Evolutionary conservation across 2,113 vertebrate genomes (phyloP), one percentile per base, ranked within the genome.

Genomic region (Rhizomys pruinosus): DNA sequence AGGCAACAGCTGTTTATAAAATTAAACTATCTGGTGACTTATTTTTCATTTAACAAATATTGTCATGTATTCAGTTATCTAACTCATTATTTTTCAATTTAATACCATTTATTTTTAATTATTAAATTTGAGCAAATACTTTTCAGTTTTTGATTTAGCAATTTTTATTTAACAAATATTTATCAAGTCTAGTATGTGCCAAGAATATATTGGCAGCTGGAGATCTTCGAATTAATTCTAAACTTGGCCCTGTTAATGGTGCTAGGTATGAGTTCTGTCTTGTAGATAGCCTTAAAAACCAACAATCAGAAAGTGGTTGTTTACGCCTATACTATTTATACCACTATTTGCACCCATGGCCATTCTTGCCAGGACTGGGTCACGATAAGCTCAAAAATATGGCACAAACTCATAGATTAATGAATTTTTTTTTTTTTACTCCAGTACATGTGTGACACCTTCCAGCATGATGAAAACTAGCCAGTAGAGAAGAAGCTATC

Each of bases 91-190:
- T 55, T 88, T 74, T 87, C 19, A 52, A 34, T 73, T 72, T 73
- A 64, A 63, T 72, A 19, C 37, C 52, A 80, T 90, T 80, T n/a
- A n/a, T n/a, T n/a, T 90, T 80, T 20, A 44, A 82, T 66, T 55
- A 88, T 93, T 89, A 68, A 74, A 59, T 76, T 11, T 32, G n/a
- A 61, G 86, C 37, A 77, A 77, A 57, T 89, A n/a, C n/a, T 84
- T 88, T 87, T 82, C 11, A 4, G 63, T 5, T 78, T 59, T 86
- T 11, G 29, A 69, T 22, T 74, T 59, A 68, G 59, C 78, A 37
- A 59, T 84, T 76, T 66, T 90, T 27, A 69, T 81, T 93, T 64
- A 90, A 90, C 64, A 95, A 88, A 92, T 91, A 92, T 92, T 92
- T 89, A 79, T 63, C 29, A 72, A 52, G 25, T 59, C 79, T 72